Conservation (phyloP, 2,888 invertebrate species). For the Argyra leucocephala region DNA sequence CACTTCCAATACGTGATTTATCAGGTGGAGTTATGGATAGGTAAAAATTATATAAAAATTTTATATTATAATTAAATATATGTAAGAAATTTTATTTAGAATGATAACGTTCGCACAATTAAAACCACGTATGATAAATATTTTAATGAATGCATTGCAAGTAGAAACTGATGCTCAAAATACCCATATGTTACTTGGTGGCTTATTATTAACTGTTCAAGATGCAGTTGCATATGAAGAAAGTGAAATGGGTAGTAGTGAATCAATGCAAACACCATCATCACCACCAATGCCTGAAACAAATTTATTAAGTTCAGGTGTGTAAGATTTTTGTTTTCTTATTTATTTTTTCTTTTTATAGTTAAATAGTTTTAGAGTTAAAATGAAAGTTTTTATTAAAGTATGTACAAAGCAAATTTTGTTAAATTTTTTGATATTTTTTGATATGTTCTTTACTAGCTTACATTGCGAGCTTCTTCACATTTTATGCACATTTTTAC, state of each 20-base stretch:
- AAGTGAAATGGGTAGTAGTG: conserved; percentile 52
- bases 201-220: conserved; percentile 65
- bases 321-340: conserved; percentile 15
- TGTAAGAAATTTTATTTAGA: conserved; percentile 27
- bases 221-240: conserved; percentile 70
- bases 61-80: conserved; percentile 23
- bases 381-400: too few species aligned
- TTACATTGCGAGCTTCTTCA: conserved; percentile 12
- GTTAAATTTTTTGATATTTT: too few species aligned
- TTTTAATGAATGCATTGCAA: conserved; percentile 72
- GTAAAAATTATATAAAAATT: conserved; percentile 30
- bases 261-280: conserved; percentile 47
- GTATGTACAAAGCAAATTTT: too few species aligned
- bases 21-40: conserved; percentile 49
- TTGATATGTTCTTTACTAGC: too few species aligned
- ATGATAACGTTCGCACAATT: conserved; percentile 56
- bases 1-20: conserved; percentile 61
- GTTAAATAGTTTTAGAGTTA: too few species aligned
- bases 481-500: conserved; percentile 17
- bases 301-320: conserved; percentile 64
- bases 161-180: conserved; percentile 77
- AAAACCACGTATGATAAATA: conserved; percentile 66
- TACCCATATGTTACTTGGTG: conserved; percentile 78
- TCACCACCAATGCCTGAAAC: conserved; percentile 40
- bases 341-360: too few species aligned